Percentiles rank a stretch among this genome's conserved stretches.
These are phyloP conservation scores for Scleropages formosus DNA, from an alignment of 2,797 vertebrate genomes.

Conservation along the genomic window DNA sequence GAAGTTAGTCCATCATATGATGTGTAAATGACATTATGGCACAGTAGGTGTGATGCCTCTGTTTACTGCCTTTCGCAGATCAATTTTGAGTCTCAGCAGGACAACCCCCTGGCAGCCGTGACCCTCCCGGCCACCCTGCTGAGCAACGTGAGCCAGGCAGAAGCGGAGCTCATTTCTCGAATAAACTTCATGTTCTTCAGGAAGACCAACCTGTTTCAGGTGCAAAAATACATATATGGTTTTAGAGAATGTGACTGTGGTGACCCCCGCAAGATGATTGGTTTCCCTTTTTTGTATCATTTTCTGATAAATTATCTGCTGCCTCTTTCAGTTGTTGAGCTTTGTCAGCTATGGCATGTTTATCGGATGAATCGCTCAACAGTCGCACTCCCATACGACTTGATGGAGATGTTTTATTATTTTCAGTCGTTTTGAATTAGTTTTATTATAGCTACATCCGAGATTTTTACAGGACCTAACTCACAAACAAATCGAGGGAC, in stretches of 20 bases:
- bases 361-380: too few relatives aligned
- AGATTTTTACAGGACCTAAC: too few relatives aligned
- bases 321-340: too few relatives aligned
- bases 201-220: slow-evolving; percentile 89
- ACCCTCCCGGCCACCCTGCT: slow-evolving; percentile 81
- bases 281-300: neutral
- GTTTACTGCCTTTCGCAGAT: slow-evolving; percentile 65
- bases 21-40: neutral
- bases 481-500: too few relatives aligned
- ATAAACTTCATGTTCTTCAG: slow-evolving; percentile 95
- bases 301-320: too few relatives aligned
- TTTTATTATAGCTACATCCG: too few relatives aligned
- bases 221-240: slow-evolving; percentile 43
- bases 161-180: slow-evolving; percentile 72
- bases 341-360: too few relatives aligned
- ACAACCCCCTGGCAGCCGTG: slow-evolving; percentile 76
- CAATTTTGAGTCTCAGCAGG: slow-evolving; percentile 70
- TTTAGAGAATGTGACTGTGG: neutral
- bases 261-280: neutral
- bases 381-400: too few relatives aligned
- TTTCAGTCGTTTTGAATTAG: too few relatives aligned
- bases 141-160: slow-evolving; percentile 66
- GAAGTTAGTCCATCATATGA: too few relatives aligned
- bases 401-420: too few relatives aligned
- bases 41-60: neutral